phyloP scores from a whole-genome alignment of 2,113 vertebrate species.

The Aegithalos caudatus region DNA sequence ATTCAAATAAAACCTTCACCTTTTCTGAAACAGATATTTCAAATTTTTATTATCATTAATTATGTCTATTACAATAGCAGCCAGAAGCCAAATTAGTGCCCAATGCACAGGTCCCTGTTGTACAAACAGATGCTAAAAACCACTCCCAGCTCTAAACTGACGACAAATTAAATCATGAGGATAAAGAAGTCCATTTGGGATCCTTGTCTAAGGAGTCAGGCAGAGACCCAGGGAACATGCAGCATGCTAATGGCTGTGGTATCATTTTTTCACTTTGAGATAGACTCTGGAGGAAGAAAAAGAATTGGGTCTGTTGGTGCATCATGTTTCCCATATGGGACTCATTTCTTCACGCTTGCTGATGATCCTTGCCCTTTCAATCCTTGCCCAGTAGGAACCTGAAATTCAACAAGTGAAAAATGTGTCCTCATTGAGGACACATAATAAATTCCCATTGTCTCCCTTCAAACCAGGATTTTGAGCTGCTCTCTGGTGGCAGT shows the following conservation, averaged over 20 bases:
- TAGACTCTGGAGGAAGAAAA: neutral
- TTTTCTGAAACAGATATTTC: neutral
- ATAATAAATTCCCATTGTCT: neutral
- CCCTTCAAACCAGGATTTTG: neutral
- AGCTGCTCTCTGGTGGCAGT: neutral
- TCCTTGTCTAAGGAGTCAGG: neutral
- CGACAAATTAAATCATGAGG: neutral
- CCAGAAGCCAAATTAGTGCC: conserved; percentile 11
- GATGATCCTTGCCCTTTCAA: neutral
- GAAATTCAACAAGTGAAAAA: neutral
- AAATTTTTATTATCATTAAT: conserved; percentile 31
- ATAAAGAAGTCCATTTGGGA: neutral
- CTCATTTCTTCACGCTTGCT: neutral
- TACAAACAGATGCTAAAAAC: neutral
- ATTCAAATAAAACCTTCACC: neutral
- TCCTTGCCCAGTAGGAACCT: neutral
- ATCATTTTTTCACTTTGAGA: neutral
- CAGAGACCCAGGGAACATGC: neutral
- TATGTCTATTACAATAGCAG: conserved; percentile 24
- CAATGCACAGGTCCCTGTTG: neutral
- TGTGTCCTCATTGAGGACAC: neutral
- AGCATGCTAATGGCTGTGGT: neutral
- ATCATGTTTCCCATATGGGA: neutral
- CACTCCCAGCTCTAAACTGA: neutral
- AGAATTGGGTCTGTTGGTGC: neutral